Evolutionary conservation across 2,113 vertebrate species (phyloP), one percentile per base, ranked within the genome.

Genomic region (Boleophthalmus pectinirostris): DNA sequence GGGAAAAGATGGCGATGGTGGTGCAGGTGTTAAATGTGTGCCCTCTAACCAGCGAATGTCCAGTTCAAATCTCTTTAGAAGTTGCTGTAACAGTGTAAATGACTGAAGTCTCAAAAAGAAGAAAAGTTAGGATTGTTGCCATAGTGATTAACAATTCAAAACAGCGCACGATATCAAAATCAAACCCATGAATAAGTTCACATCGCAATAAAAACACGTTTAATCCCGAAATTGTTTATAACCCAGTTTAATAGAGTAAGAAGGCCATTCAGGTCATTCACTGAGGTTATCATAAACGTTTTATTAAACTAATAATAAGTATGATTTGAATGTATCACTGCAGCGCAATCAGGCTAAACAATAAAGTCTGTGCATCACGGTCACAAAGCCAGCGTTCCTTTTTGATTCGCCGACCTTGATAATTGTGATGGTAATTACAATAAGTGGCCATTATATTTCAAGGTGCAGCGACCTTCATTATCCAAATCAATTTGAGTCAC

Each of bases 401-500:
- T 90, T 78, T 80, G 84, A 89, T 82, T 81, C 71, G 75, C 82
- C 92, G 91, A 93, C 93, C 93, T 93, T 93, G 91, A 91, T 93
- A 92, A 93, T 93, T 92, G 90, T 90, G 91, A 93, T 68, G 87
- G 91, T 94, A 93, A 93, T 93, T 93, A 92, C 90, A 92, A 93
- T 92, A 93, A 93, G 91, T 93, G 91, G 92, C 91, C 91, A 90
- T 93, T 93, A 93, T 92, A 93, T 92, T 92, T 92, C 90, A 93
- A 93, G 92, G 92, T 93, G 92, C 89, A 85, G 89, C 86, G 79
- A 89, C 87, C 90, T 91, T 91, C 92, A 92, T 94, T 92, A 92
- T 83, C 89, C 86, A 86, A 91, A 93, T 94, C 92, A 92, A 93
- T 93, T 93, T 91, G 86, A 90, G 88, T 89, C 91, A 90, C 90